These are phyloP conservation scores for Mus spretus DNA, from an alignment of 2,797 vertebrate genomes.

Conservation along the genomic window DNA sequence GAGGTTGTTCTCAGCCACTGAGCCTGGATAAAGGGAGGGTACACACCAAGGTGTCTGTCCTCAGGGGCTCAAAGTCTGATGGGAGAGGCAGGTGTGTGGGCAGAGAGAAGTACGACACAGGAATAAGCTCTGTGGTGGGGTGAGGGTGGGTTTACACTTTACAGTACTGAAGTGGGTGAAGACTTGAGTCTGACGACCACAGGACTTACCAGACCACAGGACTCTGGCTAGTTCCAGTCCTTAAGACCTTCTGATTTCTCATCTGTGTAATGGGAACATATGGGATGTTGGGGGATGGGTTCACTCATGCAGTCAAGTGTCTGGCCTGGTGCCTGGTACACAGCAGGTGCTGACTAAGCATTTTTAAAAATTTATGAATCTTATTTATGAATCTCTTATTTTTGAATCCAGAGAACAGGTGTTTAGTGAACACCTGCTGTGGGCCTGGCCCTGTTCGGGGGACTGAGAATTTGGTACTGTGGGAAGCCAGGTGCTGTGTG, in stretches of 20 bases:
- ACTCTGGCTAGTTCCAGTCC: not conserved
- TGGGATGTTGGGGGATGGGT: not conserved
- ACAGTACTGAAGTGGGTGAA: not conserved
- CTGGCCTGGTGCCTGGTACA: not conserved
- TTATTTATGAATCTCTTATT: not conserved
- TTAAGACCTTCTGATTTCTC: not conserved
- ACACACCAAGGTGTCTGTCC: not conserved
- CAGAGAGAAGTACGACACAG: not conserved
- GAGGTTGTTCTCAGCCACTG: not conserved
- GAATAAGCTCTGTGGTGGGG: accelerated
- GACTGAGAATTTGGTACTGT: not conserved
- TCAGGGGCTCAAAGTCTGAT: not conserved
- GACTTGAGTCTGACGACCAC: not conserved
- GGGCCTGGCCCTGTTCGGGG: not conserved
- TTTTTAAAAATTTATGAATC: not conserved
- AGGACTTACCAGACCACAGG: not conserved
- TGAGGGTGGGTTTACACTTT: not conserved
- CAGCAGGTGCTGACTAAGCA: not conserved
- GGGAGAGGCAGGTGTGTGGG: not conserved
- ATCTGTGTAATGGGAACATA: not conserved
- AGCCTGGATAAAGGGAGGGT: accelerated
- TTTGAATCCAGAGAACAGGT: not conserved
- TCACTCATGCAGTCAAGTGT: not conserved
- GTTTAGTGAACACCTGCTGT: not conserved
- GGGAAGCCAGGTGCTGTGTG: not conserved